Conservation (phyloP, 92 coral and sea anemone genomes). For the Epizoanthus ramosus region DNA sequence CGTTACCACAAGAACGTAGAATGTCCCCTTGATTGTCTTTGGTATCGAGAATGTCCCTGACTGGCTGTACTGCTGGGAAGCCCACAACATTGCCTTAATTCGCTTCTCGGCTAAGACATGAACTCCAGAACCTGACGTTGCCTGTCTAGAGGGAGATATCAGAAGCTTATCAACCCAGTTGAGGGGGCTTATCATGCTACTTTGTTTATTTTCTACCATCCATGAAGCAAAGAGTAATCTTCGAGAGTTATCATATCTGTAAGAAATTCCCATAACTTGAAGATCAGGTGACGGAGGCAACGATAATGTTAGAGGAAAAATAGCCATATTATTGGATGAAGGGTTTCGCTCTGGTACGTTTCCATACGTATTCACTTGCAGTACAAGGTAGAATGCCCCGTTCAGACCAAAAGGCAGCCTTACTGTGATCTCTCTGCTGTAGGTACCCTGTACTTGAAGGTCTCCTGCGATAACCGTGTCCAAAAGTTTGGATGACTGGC, state of each 20-base stretch:
- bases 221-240: slow-evolving; percentile 61
- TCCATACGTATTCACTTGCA: slow-evolving; percentile 53
- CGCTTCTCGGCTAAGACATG: slow-evolving; percentile 37
- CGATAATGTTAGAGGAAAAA: slow-evolving; percentile 17
- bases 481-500: slow-evolving; percentile 41
- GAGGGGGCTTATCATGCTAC: slow-evolving; percentile 50
- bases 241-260: slow-evolving; percentile 41
- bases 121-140: slow-evolving; percentile 41
- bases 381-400: slow-evolving; percentile 54
- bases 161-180: slow-evolving; percentile 64
- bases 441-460: slow-evolving; percentile 44
- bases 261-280: slow-evolving; percentile 42
- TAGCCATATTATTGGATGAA: slow-evolving; percentile 48
- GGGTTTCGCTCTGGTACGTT: slow-evolving; percentile 46
- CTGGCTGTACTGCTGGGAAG: slow-evolving; percentile 61
- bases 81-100: slow-evolving; percentile 53
- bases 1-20: slow-evolving; percentile 56
- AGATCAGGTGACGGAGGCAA: slow-evolving; percentile 65
- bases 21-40: slow-evolving; percentile 51
- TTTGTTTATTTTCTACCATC: slow-evolving; percentile 57
- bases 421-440: slow-evolving; percentile 47
- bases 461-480: slow-evolving; percentile 21
- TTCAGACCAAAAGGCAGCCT: slow-evolving; percentile 44
- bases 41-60: slow-evolving; percentile 55
- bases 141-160: slow-evolving; percentile 47